Evolutionary conservation across 2,888 invertebrate genomes (phyloP).

Genomic region (Caenorhabditis plicata): DNA sequence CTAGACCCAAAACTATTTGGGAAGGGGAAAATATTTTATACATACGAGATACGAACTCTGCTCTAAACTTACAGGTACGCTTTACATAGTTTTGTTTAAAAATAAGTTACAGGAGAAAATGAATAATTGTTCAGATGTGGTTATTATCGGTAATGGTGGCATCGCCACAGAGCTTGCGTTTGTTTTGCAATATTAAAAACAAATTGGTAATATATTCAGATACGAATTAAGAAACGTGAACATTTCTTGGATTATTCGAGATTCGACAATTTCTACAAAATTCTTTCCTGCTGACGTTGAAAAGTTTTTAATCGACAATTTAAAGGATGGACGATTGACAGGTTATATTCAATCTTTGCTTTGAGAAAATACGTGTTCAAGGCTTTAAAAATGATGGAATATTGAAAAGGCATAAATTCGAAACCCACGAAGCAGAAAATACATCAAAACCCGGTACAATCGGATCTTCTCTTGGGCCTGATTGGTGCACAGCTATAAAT

Average conservation of each 20-base stretch:
- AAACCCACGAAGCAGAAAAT: slow-evolving; percentile 3
- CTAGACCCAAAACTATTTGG: slow-evolving; percentile 74
- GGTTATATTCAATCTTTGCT: not conserved
- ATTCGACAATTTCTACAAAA: slow-evolving; percentile 86
- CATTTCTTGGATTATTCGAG: slow-evolving; percentile 89
- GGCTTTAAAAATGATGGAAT: slow-evolving; percentile 62
- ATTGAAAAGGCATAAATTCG: slow-evolving; percentile 65
- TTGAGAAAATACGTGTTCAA: not conserved
- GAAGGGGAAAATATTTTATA: slow-evolving; percentile 1
- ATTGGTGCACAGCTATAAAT: slow-evolving; percentile 74
- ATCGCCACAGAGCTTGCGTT: slow-evolving; percentile 91
- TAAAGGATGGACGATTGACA: slow-evolving; percentile 6
- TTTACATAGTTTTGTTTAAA: too few species aligned
- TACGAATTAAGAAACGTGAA: slow-evolving; percentile 82
- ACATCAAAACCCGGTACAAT: not conserved
- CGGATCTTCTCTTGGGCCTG: slow-evolving; percentile 92
- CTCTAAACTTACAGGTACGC: slow-evolving; percentile 11
- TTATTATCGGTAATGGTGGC: slow-evolving; percentile 94
- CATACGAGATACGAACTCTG: slow-evolving; percentile 24
- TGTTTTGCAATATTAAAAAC: slow-evolving; percentile 5
- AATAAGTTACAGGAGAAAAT: slow-evolving; percentile 69
- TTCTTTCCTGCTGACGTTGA: slow-evolving; percentile 95
- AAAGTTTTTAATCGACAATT: slow-evolving; percentile 74
- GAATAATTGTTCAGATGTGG: slow-evolving; percentile 74
- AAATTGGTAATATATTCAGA: slow-evolving; percentile 55